Evolutionary conservation across 2,888 invertebrate species (phyloP).

Genomic region (Euclidia mi): DNA sequence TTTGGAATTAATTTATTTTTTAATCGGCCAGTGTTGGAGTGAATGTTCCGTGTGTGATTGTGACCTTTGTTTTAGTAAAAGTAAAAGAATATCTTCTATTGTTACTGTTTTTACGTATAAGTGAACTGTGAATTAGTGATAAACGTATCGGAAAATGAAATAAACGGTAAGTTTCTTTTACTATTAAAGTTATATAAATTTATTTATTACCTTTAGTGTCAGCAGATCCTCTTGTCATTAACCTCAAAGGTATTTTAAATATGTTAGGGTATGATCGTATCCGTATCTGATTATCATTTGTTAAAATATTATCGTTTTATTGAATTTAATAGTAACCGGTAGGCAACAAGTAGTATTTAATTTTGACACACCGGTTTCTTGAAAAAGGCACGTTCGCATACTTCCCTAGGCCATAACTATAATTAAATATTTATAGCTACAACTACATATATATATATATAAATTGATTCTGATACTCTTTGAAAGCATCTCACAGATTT

Average conservation of each 20-base stretch:
- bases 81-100: constrained; percentile 24
- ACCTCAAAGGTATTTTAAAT: too few relatives aligned
- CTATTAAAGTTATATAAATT: neutral
- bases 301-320: neutral
- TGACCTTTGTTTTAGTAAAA: constrained; percentile 62
- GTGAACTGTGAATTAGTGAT: constrained; percentile 44
- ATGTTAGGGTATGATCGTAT: too few relatives aligned
- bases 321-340: constrained; percentile 1
- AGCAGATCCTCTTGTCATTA: neutral
- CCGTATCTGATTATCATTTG: too few relatives aligned
- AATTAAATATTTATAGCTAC: too few relatives aligned
- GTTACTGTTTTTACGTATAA: constrained; percentile 33
- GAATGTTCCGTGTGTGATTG: constrained; percentile 62
- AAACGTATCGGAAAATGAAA: constrained; percentile 28
- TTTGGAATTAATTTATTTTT: constrained; percentile 65
- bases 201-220: neutral
- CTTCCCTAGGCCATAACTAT: too few relatives aligned
- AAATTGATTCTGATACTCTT: too few relatives aligned
- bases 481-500: neutral
- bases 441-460: too few relatives aligned
- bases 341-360: constrained; percentile 48
- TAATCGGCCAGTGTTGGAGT: constrained; percentile 68
- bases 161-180: constrained; percentile 42
- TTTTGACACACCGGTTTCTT: neutral
- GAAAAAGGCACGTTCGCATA: too few relatives aligned